These are phyloP conservation scores for Pterocles burchelli DNA, from an alignment of 2,113 vertebrate species.

Conservation along the genomic window DNA sequence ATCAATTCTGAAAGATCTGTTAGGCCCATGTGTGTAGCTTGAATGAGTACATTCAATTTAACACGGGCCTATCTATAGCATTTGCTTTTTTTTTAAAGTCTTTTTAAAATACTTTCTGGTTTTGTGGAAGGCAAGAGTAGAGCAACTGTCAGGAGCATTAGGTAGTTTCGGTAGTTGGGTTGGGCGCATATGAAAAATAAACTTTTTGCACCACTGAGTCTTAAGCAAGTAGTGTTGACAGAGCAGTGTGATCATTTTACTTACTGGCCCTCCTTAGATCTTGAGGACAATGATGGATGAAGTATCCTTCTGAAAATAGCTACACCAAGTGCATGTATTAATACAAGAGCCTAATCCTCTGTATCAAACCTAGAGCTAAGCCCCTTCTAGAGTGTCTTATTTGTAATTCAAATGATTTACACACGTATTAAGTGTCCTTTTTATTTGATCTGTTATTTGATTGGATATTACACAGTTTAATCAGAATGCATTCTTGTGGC, in stretches of 20 bases:
- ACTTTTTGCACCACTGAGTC: background rate
- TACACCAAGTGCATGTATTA: slow-evolving; percentile 76
- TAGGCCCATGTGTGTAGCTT: background rate
- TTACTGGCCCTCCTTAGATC: slow-evolving; percentile 64
- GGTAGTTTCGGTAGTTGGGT: background rate
- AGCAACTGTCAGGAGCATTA: background rate
- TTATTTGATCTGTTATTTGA: slow-evolving; percentile 60
- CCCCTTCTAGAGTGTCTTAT: slow-evolving; percentile 71
- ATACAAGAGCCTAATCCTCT: slow-evolving; percentile 73
- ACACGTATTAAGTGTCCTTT: slow-evolving; percentile 68
- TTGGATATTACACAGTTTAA: slow-evolving; percentile 53
- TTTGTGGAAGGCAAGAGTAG: background rate
- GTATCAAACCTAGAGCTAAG: slow-evolving; percentile 57
- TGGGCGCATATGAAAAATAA: background rate
- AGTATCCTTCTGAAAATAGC: slow-evolving; percentile 78
- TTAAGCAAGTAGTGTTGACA: slow-evolving; percentile 75
- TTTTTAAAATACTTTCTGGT: background rate
- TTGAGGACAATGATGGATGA: slow-evolving; percentile 76
- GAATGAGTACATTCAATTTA: background rate
- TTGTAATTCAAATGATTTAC: slow-evolving; percentile 80
- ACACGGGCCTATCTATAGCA: background rate
- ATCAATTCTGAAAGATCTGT: background rate
- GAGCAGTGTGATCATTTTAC: slow-evolving; percentile 71
- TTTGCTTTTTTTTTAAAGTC: background rate
- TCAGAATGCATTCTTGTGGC: slow-evolving; percentile 49